These are phyloP conservation scores for Rhea pennata DNA, from an alignment of 2,113 vertebrate genomes.

Conservation along the genomic window DNA sequence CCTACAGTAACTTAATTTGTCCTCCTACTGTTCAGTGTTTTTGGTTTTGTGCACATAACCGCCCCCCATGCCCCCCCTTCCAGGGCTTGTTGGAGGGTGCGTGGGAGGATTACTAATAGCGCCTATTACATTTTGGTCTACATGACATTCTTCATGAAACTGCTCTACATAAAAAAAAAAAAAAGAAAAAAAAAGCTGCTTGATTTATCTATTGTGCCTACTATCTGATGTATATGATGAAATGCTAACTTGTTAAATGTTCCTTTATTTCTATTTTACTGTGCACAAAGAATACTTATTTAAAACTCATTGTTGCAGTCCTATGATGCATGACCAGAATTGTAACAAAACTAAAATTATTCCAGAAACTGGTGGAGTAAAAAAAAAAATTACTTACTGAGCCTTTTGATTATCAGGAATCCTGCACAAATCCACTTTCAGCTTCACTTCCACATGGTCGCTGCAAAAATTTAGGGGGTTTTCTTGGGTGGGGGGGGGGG, in stretches of 20 bases:
- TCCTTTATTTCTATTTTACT: conserved; percentile 71
- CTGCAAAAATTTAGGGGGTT: neutral
- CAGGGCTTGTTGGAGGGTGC: conserved; percentile 19
- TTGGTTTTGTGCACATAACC: conserved; percentile 45
- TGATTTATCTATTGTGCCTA: conserved; percentile 75
- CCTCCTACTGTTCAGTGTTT: conserved; percentile 61
- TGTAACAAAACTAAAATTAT: conserved; percentile 54
- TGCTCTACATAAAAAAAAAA: conserved; percentile 7
- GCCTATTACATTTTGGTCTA: conserved; percentile 40
- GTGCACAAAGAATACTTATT: conserved; percentile 70
- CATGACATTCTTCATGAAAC: conserved; percentile 48
- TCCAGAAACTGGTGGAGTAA: conserved; percentile 61
- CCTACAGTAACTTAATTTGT: conserved; percentile 58
- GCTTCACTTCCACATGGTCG: neutral
- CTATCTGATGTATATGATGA: conserved; percentile 71
- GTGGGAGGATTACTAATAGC: conserved; percentile 42
- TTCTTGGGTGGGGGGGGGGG: neutral
- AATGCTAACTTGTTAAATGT: conserved; percentile 73
- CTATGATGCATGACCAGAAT: conserved; percentile 63
- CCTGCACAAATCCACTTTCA: neutral
- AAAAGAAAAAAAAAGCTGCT: conserved; percentile 31
- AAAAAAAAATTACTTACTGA: conserved; percentile 23
- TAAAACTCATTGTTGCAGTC: conserved; percentile 69
- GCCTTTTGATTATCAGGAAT: conserved; percentile 51
- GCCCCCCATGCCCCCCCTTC: neutral